phyloP scores from a whole-genome alignment of 2,113 vertebrate genomes.

The Kobus ellipsiprymnus region DNA sequence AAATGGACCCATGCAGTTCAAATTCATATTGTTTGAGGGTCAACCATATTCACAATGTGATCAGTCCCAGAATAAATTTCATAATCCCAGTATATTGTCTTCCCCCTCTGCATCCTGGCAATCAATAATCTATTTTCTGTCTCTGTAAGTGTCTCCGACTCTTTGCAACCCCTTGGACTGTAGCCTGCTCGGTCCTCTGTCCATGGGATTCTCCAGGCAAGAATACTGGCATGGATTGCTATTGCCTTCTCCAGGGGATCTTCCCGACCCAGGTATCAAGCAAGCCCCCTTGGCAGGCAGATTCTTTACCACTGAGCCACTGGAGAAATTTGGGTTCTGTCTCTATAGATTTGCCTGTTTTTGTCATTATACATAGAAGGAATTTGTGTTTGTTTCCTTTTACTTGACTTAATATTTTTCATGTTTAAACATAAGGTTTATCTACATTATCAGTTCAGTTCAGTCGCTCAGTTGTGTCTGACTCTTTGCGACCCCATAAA shows the following conservation, averaged over 20 bases:
- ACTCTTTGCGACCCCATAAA: no score
- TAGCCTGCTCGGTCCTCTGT: not conserved
- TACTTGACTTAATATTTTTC: not conserved
- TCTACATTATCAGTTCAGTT: not conserved
- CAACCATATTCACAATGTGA: not conserved
- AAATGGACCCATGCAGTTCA: not conserved
- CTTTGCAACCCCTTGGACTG: not conserved
- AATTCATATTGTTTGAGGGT: not conserved
- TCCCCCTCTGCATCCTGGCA: not conserved
- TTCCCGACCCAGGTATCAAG: not conserved
- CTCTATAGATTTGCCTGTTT: not conserved
- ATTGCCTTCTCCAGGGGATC: not conserved
- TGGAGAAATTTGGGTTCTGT: not conserved
- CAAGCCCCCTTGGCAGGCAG: not conserved
- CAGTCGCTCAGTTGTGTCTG: no score
- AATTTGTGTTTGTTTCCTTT: not conserved
- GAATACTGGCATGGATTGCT: not conserved
- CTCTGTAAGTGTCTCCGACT: not conserved
- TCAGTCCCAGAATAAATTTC: not conserved
- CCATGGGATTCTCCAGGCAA: not conserved
- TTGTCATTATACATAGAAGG: not conserved
- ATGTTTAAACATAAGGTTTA: not conserved
- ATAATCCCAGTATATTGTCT: not conserved
- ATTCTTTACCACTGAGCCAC: not conserved
- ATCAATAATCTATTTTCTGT: not conserved